phyloP scores from a whole-genome alignment of 2,113 vertebrate species.

The cattle (Bos taurus) region ARS-UCD2.0 NC_037333.1:42617501-42618000 shows the following conservation, averaged over 20 bases:
- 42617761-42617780: neutral
- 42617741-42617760: neutral
- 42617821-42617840: neutral
- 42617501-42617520: neutral
- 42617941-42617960: neutral
- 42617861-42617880: neutral
- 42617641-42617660: neutral
- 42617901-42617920: neutral
- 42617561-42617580: neutral
- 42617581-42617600: neutral
- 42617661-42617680: neutral
- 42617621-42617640: neutral
- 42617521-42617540: neutral
- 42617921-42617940: neutral
- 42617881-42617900: neutral
- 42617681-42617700: neutral
- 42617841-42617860: neutral
- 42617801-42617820: neutral
- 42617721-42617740: neutral
- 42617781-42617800: neutral
- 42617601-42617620: neutral
- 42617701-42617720: neutral
- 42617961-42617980: neutral
- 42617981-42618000: neutral
- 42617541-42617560: neutral